Evolutionary conservation across 1,140 invertebrate genomes (phyloP).

Genomic region (Phymorhynchus buccinoides): DNA sequence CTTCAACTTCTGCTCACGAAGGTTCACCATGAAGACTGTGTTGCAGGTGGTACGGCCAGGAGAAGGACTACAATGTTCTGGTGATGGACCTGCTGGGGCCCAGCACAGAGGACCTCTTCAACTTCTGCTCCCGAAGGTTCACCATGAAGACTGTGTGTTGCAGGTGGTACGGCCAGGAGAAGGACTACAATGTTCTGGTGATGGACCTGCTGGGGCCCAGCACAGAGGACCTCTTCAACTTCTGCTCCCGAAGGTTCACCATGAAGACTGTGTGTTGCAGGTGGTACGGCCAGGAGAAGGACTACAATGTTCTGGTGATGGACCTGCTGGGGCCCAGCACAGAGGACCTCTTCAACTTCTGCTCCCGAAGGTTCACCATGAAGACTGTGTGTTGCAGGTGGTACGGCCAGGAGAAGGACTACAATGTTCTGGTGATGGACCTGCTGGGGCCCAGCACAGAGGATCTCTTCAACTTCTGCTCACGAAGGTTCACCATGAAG

Average conservation of each 20-base stretch:
- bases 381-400: constrained; percentile 94
- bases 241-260: constrained; percentile 95
- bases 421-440: constrained; percentile 98
- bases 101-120: constrained; percentile 90
- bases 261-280: constrained; percentile 95
- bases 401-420: constrained; percentile 93
- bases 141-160: constrained; percentile 73
- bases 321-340: constrained; percentile 94
- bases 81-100: constrained; percentile 98
- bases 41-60: constrained; percentile 88
- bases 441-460: constrained; percentile 94
- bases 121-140: constrained; percentile 73
- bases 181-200: constrained; percentile 95
- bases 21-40: constrained; percentile 98
- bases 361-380: constrained; percentile 94
- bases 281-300: constrained; percentile 91
- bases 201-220: constrained; percentile 97
- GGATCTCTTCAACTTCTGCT: constrained; percentile 98
- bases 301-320: constrained; percentile 98
- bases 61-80: constrained; percentile 94
- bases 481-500: constrained; percentile 96
- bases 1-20: constrained; percentile 94
- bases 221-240: constrained; percentile 95
- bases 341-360: constrained; percentile 97
- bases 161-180: constrained; percentile 92